A percentile compares a stretch with the other conserved stretches of the same genome.
These are phyloP conservation scores for Pyrgilauda ruficollis DNA, from an alignment of 2,113 vertebrate genomes.

Conservation along the genomic window DNA sequence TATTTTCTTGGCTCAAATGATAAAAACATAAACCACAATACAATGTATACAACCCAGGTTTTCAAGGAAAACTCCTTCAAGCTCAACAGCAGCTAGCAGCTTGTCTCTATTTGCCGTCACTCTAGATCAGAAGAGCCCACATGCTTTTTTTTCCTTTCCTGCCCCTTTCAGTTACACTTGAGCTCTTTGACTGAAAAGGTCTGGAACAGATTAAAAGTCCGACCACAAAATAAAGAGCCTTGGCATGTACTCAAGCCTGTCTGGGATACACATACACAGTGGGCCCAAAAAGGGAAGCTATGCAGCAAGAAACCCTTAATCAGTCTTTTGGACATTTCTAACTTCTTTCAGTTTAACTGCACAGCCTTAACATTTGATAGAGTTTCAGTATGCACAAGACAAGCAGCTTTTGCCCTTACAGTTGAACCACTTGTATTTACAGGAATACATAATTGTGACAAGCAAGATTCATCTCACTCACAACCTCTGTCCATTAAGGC, in stretches of 20 bases:
- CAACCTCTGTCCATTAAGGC: not conserved
- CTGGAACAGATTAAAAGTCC: slow-evolving; percentile 97
- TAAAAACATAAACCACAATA: slow-evolving; percentile 43
- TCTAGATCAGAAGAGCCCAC: slow-evolving; percentile 65
- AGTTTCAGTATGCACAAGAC: not conserved
- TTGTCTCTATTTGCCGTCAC: slow-evolving; percentile 71
- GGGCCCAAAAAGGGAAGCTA: slow-evolving; percentile 86
- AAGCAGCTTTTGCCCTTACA: not conserved
- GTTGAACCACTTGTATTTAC: not conserved
- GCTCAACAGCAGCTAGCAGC: slow-evolving; percentile 69
- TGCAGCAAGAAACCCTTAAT: slow-evolving; percentile 63
- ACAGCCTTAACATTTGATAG: not conserved
- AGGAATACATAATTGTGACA: not conserved
- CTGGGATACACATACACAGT: slow-evolving; percentile 81
- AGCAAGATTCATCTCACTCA: not conserved
- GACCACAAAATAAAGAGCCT: slow-evolving; percentile 88
- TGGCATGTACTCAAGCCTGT: slow-evolving; percentile 91
- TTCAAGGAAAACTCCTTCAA: slow-evolving; percentile 67
- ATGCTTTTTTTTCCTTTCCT: slow-evolving; percentile 19
- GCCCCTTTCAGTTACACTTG: slow-evolving; percentile 78
- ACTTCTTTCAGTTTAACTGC: slow-evolving; percentile 44
- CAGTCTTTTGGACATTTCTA: slow-evolving; percentile 51
- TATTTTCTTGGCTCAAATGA: slow-evolving; percentile 59
- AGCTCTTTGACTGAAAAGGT: slow-evolving; percentile 92
- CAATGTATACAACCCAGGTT: slow-evolving; percentile 13